phyloP scores from a whole-genome alignment of 2,113 vertebrate species.

The Arenaria interpres region DNA sequence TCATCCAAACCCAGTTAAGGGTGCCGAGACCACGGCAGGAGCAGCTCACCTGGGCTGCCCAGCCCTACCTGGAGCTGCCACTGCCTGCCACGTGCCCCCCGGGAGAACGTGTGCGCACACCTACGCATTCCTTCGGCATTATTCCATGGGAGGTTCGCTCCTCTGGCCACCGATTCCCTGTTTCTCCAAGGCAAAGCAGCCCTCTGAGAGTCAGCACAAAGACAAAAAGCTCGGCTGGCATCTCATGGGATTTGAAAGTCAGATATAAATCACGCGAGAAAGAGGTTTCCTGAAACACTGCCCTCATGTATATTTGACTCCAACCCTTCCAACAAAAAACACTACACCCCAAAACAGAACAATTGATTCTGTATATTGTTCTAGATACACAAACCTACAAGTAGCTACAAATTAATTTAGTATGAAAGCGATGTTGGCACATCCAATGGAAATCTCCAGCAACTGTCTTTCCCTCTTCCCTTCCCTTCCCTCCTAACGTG shows the following conservation, averaged over 20 bases:
- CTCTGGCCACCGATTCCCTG: not conserved
- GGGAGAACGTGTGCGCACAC: not conserved
- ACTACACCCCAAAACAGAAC: not conserved
- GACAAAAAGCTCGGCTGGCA: not conserved
- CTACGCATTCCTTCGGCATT: constrained; percentile 27
- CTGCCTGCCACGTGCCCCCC: not conserved
- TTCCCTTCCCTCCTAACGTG: not conserved
- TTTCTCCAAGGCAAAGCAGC: not conserved
- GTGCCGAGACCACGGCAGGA: not conserved
- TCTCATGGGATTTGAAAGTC: not conserved
- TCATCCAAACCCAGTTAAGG: not conserved
- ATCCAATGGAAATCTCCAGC: not conserved
- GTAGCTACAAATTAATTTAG: not conserved
- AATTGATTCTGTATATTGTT: not conserved
- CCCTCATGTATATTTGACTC: not conserved
- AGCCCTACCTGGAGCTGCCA: not conserved
- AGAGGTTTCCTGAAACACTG: not conserved
- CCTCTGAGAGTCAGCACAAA: not conserved
- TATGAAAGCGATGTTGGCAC: not conserved
- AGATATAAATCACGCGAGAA: not conserved
- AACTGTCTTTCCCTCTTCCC: not conserved
- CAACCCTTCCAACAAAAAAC: not conserved
- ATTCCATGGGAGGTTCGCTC: not conserved
- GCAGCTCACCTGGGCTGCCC: not conserved
- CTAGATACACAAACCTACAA: not conserved